Conservation (phyloP, 2,797 vertebrate genomes). For the Petrocephalus schoutedeni region DNA sequence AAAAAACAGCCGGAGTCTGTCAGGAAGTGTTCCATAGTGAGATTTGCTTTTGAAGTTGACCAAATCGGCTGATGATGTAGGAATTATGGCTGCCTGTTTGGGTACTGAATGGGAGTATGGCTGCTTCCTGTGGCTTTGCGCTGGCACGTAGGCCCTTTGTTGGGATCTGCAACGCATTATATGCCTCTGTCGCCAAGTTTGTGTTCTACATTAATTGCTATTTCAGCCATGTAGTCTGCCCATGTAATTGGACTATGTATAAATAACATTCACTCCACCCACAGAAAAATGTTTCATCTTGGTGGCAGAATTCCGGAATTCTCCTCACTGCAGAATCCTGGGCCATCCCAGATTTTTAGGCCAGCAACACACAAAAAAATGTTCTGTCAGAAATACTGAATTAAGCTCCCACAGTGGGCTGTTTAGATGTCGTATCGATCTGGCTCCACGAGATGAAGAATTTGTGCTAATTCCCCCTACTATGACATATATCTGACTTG, state of each 20-base stretch:
- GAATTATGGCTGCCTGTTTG: neutral
- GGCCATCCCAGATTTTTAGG: neutral
- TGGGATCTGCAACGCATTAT: constrained; percentile 24
- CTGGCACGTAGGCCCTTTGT: constrained; percentile 10
- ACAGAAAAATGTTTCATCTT: constrained; percentile 20
- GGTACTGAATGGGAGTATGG: neutral
- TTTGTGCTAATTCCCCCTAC: neutral
- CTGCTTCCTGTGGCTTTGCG: constrained; percentile 7
- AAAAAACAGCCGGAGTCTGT: neutral
- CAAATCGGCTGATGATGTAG: neutral
- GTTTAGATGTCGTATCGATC: neutral
- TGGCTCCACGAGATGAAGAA: neutral
- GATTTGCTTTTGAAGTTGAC: constrained; percentile 5
- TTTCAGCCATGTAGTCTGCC: constrained; percentile 26
- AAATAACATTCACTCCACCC: constrained; percentile 21
- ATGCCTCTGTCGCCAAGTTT: constrained; percentile 15
- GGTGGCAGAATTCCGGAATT: constrained; percentile 15
- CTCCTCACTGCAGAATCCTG: neutral
- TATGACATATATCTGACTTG: neutral
- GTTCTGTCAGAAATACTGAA: neutral
- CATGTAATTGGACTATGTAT: constrained; percentile 25
- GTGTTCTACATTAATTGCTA: constrained; percentile 21
- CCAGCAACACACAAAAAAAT: neutral
- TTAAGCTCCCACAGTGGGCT: neutral
- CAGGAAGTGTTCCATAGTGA: neutral